Percentiles rank a stretch among this genome's conserved stretches.
Evolutionary conservation across 2,888 invertebrate species (phyloP).

Genomic region (Pseudococcus jackbeardsleyi): DNA sequence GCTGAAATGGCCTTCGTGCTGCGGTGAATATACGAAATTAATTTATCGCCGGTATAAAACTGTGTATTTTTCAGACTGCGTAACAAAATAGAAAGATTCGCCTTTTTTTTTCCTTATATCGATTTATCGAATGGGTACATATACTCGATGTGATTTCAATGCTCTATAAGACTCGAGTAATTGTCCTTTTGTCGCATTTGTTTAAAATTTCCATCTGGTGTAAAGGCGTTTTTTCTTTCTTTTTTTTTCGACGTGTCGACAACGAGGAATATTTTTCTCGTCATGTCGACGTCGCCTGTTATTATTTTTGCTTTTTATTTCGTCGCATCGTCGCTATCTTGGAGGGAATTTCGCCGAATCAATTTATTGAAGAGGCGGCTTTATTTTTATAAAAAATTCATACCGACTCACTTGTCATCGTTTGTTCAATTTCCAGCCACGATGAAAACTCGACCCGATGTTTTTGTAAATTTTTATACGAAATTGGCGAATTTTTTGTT

Average conservation of each 20-base stretch:
- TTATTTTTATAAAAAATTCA: conserved; percentile 14
- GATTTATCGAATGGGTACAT: too few species aligned
- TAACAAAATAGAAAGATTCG: too few species aligned
- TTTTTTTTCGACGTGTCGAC: not conserved
- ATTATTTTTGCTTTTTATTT: not conserved
- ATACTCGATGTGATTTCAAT: too few species aligned
- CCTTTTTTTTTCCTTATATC: too few species aligned
- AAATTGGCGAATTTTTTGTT: not conserved
- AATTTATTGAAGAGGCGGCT: not conserved
- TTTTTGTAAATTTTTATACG: not conserved
- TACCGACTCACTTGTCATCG: not conserved
- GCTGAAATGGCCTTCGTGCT: not conserved
- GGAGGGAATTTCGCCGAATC: not conserved
- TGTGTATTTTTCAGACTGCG: too few species aligned
- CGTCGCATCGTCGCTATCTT: not conserved
- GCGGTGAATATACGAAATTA: not conserved
- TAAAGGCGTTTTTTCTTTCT: not conserved
- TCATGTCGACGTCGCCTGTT: not conserved
- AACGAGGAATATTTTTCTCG: not conserved
- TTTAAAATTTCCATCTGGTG: not conserved
- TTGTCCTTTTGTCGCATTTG: not conserved
- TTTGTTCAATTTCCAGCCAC: not conserved
- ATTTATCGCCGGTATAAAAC: too few species aligned
- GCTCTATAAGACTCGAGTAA: too few species aligned
- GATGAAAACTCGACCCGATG: not conserved